Evolutionary conservation across 2,888 invertebrate species (phyloP), one percentile per base, ranked within the genome.

Genomic region (Thereva unica): DNA sequence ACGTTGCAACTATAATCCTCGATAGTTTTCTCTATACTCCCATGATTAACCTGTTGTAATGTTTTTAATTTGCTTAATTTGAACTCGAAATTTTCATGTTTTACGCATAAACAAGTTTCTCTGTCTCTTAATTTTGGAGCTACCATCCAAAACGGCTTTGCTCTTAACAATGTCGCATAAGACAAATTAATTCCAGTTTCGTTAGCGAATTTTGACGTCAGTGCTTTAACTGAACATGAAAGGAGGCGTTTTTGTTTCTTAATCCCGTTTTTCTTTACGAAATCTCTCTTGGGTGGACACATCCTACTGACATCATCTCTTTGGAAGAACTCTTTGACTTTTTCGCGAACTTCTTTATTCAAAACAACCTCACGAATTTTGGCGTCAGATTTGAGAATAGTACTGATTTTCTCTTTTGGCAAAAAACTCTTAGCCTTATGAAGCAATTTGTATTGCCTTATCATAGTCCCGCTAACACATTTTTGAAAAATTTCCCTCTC

Each of bases 111-210:
- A 45, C 45, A 6, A 45, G 45, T n/a, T n/a, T n/a, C n/a, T n/a
- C n/a, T n/a, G 45, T 45, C 45, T 9, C 4, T 45, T 9, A 7
- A 4, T 45, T 45, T 45, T 45, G 45, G 45, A 6, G 45, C 45
- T 45, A 45, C 45, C 5, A 45, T 9, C 45, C 45, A 4, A 45
- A 45, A 45, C 9, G 45, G 45, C 45, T 45, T 45, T 8, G 45
- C n/a, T 45, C 9, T 45, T 45, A 45, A 10, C 10, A 45, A 9
- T 45, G 45, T n/a, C 9, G 9, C 9, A n/a, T n/a, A n/a, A n/a
- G n/a, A n/a, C n/a, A n/a, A n/a, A n/a, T n/a, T n/a, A n/a, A n/a
- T n/a, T n/a, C n/a, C n/a, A n/a, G n/a, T n/a, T n/a, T n/a, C n/a
- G n/a, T n/a, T n/a, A n/a, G n/a, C n/a, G n/a, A n/a, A n/a, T n/a